Percentiles rank a stretch among this genome's conserved stretches.
Conservation (phyloP, 2,797 vertebrate genomes). For the Spinibarbus caldwelli region DNA sequence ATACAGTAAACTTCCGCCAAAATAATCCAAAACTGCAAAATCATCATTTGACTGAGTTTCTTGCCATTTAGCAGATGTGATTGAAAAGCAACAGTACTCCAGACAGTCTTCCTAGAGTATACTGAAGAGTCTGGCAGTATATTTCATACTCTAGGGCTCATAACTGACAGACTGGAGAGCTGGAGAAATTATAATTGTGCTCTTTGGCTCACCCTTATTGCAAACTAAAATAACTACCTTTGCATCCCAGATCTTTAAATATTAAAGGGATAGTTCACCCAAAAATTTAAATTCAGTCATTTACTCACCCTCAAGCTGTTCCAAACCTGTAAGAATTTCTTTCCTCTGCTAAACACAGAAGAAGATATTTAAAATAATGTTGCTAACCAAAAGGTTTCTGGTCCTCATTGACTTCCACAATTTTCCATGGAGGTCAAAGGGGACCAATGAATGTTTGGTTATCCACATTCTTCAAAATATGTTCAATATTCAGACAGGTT, state of each 20-base stretch:
- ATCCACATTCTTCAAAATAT: not conserved
- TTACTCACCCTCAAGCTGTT: not conserved
- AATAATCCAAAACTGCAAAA: not conserved
- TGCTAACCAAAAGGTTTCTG: not conserved
- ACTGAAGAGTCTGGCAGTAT: not conserved
- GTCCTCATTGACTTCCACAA: not conserved
- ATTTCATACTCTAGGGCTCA: not conserved
- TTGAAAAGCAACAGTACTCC: not conserved
- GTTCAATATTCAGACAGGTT: not conserved
- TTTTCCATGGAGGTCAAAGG: not conserved
- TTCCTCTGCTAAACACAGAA: not conserved
- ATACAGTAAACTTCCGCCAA: constrained; percentile 31
- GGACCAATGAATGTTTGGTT: not conserved
- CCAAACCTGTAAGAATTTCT: not conserved
- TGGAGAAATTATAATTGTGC: not conserved
- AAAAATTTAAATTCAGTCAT: not conserved
- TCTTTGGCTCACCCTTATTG: not conserved
- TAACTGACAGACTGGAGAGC: not conserved
- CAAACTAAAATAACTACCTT: not conserved
- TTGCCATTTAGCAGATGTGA: not conserved
- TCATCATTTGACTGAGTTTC: not conserved
- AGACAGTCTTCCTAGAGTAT: not conserved
- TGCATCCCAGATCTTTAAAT: not conserved
- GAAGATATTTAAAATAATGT: not conserved
- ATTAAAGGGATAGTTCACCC: not conserved